Evolutionary conservation across 2,113 vertebrate species (phyloP).

Genomic region (Peromyscus californicus): DNA sequence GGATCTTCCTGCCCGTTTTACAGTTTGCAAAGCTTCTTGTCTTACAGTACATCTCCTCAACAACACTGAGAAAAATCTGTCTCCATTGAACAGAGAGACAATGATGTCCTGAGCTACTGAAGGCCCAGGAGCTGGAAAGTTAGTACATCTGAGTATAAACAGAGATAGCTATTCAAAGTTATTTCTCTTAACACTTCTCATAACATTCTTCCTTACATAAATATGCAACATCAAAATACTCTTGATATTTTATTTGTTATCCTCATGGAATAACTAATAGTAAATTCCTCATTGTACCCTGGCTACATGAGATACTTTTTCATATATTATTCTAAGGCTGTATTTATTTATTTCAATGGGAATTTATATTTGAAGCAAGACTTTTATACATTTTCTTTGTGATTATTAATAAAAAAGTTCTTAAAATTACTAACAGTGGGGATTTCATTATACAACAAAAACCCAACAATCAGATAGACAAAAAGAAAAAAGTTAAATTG

Average conservation of each 20-base stretch:
- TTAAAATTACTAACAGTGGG: background rate
- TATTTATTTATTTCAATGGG: background rate
- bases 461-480: background rate
- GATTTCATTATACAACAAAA: background rate
- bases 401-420: background rate
- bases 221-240: background rate
- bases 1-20: background rate
- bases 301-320: background rate
- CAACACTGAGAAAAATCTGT: background rate
- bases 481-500: slow-evolving; percentile 41
- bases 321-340: background rate
- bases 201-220: slow-evolving; percentile 22
- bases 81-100: background rate
- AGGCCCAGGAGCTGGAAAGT: background rate
- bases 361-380: background rate
- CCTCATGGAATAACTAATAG: slow-evolving; percentile 3
- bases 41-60: background rate
- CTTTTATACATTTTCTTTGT: slow-evolving; percentile 21
- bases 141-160: slow-evolving; percentile 5
- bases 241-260: slow-evolving; percentile 27
- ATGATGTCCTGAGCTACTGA: background rate
- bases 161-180: background rate
- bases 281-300: background rate
- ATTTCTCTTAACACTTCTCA: background rate
- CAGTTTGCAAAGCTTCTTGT: background rate